phyloP scores from a whole-genome alignment of 2,113 vertebrate species.

The Calyptomena viridis region DNA sequence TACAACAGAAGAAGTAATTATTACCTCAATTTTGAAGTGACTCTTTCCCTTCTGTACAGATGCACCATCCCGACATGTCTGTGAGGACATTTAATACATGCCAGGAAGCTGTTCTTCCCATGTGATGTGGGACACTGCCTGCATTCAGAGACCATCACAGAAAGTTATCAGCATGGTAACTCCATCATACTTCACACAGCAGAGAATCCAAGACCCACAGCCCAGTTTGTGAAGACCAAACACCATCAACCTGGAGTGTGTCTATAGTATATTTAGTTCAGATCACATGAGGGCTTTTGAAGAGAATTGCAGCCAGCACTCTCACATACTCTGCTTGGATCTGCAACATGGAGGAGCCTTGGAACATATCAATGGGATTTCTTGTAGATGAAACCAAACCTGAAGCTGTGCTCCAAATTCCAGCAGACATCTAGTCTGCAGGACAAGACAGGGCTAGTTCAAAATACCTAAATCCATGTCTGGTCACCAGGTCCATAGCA shows the following conservation, averaged over 20 bases:
- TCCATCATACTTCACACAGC: not conserved
- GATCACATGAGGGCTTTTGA: not conserved
- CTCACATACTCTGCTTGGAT: not conserved
- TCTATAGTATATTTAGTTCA: not conserved
- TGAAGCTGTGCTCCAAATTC: not conserved
- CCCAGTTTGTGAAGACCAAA: not conserved
- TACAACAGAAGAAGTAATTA: not conserved
- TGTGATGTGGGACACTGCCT: not conserved
- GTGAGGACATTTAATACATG: not conserved
- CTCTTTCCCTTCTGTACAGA: not conserved
- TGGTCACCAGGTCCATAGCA: not conserved
- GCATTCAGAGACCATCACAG: not conserved
- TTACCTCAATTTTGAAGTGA: not conserved
- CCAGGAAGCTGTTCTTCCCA: not conserved
- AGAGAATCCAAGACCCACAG: not conserved
- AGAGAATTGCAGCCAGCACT: not conserved
- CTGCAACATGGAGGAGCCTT: not conserved
- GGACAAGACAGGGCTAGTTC: not conserved
- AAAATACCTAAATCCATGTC: not conserved
- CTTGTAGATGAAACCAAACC: not conserved
- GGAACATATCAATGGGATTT: not conserved
- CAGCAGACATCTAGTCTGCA: not conserved
- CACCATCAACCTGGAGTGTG: rapidly evolving
- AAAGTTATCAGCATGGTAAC: not conserved
- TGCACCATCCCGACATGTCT: not conserved